Base-by-base conservation (phyloP, 2,888 invertebrate species). In the Toxonevra muliebris region DNA sequence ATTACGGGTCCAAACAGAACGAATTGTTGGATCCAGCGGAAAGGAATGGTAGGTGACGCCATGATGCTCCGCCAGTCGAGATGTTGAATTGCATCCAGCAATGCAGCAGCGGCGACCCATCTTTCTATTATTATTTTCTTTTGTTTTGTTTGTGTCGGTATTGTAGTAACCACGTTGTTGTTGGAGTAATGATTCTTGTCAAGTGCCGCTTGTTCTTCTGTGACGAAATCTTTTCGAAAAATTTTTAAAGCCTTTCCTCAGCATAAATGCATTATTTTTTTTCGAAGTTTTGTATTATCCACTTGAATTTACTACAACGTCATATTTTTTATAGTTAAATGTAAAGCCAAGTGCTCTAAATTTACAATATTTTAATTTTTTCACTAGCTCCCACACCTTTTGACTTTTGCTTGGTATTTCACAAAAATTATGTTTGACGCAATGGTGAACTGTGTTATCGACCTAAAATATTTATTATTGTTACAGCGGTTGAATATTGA, bases 1-100 rank as follows among this genome's bases (percentile, higher is more conserved):
- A 76, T 90, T 87, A n/a, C 85, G 84, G 65, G 90, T 86, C 93
- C 93, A 93, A 80, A 87, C 88, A 60, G 87, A 86, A 65, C 89
- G 86, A 67, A 90, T 86, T 67, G 86, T 86, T 30, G 85, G 79
- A 80, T 92, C 90, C 81, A 89, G 88, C 2, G 93, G 93, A 77
- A 91, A 90, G 76, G 91, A 92, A 82, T 93, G 93, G 79, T 91
- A 91, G 48, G 92, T 92, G 45, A 93, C 90, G 71, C 92, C 92
- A 73, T 88, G 85, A 80, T 91, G 85, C 53, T 81, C 81, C 15
- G 78, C 71, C 4, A 79, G 71, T 9, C 80, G 78, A 15, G 84
- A 85, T 20, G 81, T 82, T 5, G 84, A 85, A 19, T 76, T 77
- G 55, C 84, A 85, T 2, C 80, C 80, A 48, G 77, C 76, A 40